These are phyloP conservation scores for Dynastes maya DNA, from an alignment of 2,888 invertebrate species.

Conservation along the genomic window DNA sequence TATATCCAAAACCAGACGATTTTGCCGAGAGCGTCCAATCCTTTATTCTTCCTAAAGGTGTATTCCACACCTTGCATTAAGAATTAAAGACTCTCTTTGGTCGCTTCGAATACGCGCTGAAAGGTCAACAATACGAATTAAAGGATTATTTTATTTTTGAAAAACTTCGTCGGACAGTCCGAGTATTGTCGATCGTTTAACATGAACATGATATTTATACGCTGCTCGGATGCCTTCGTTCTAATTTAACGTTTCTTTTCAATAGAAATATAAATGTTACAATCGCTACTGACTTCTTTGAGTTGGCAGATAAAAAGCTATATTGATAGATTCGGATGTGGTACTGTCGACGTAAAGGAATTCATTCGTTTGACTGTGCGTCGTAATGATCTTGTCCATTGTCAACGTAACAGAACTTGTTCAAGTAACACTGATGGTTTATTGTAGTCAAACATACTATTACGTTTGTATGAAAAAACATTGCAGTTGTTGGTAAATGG, in stretches of 20 bases:
- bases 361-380: too few relatives aligned
- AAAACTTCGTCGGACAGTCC: slow-evolving; percentile 9
- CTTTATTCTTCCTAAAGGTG: slow-evolving; percentile 13
- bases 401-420: too few relatives aligned
- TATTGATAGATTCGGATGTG: not conserved
- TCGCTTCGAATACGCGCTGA: slow-evolving; percentile 1
- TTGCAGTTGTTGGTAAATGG: too few relatives aligned
- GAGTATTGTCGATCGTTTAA: not conserved
- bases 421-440: too few relatives aligned
- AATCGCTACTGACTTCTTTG: not conserved
- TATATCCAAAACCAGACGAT: slow-evolving; percentile 19
- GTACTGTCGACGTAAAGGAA: too few relatives aligned
- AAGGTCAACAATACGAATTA: slow-evolving; percentile 14
- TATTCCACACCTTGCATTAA: not conserved
- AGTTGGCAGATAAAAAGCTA: not conserved
- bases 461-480: too few relatives aligned
- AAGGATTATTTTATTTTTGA: slow-evolving; percentile 28
- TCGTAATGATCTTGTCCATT: too few relatives aligned
- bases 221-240: slow-evolving; percentile 4
- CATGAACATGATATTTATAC: not conserved
- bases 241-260: slow-evolving; percentile 6
- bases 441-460: too few relatives aligned
- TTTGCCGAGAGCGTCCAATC: slow-evolving; percentile 4
- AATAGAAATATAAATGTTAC: not conserved
- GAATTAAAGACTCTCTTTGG: slow-evolving; percentile 20